Conservation (phyloP, 2,797 vertebrate species). For the Sebastes hubbsi region DNA sequence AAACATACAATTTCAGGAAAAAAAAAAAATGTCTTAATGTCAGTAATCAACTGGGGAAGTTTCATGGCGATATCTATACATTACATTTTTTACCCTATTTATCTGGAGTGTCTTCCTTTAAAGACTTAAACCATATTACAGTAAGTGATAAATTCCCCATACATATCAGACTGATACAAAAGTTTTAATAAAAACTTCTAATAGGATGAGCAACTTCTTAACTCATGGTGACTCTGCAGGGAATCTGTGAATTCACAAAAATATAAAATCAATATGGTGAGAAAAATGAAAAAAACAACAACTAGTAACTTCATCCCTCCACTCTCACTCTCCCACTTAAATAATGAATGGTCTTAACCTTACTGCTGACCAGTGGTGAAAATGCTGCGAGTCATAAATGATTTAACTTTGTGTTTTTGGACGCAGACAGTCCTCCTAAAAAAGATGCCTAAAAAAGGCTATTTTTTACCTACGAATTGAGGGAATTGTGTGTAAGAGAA, state of each 20-base stretch:
- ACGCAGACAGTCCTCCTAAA: background rate
- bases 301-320: background rate
- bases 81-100: too few relatives aligned
- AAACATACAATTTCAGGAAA: too few relatives aligned
- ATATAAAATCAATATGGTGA: background rate
- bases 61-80: too few relatives aligned
- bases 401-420: slow-evolving; percentile 8
- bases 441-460: background rate
- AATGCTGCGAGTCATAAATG: background rate
- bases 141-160: background rate
- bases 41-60: too few relatives aligned
- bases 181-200: background rate
- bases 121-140: too few relatives aligned
- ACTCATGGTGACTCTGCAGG: background rate
- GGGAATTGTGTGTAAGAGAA: background rate
- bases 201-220: background rate
- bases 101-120: too few relatives aligned
- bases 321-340: background rate
- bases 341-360: too few relatives aligned
- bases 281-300: background rate
- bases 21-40: too few relatives aligned
- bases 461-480: background rate
- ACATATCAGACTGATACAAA: background rate
- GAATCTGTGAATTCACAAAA: too few relatives aligned
- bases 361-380: too few relatives aligned